Percentiles rank a stretch among this genome's conserved stretches.
Conservation (phyloP, 2,888 invertebrate species). For the Drosophila mimetica region DNA sequence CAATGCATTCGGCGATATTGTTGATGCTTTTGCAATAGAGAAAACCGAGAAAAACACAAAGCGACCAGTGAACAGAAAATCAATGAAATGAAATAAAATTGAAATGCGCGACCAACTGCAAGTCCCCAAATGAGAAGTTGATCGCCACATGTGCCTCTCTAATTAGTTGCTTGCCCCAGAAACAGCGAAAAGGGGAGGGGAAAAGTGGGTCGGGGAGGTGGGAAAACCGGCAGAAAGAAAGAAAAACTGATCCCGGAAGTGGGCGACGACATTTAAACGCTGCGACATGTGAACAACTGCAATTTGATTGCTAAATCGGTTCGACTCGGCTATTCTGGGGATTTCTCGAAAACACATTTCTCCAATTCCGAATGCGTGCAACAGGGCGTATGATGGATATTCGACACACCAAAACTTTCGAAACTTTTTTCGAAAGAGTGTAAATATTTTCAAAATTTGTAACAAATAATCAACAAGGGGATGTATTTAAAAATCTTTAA, state of each 20-base stretch:
- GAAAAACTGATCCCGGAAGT: slow-evolving; percentile 66
- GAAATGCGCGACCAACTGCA: slow-evolving; percentile 71
- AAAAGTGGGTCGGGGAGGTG: background rate
- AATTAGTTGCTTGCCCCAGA: slow-evolving; percentile 59
- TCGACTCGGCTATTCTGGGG: slow-evolving; percentile 24
- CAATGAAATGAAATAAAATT: slow-evolving; percentile 49
- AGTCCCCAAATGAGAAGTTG: slow-evolving; percentile 44
- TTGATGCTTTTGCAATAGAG: slow-evolving; percentile 48
- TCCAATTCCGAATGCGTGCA: slow-evolving; percentile 27
- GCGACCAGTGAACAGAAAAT: slow-evolving; percentile 30
- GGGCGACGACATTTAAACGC: slow-evolving; percentile 66
- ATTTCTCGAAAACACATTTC: slow-evolving; percentile 8
- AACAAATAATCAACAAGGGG: background rate
- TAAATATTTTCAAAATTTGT: background rate
- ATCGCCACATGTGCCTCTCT: slow-evolving; percentile 72
- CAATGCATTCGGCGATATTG: slow-evolving; percentile 31
- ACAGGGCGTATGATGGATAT: slow-evolving; percentile 76
- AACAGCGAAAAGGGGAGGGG: slow-evolving; percentile 2
- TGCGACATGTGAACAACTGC: slow-evolving; percentile 54
- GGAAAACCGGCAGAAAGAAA: slow-evolving; percentile 9
- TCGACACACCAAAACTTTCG: background rate
- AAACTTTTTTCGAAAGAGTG: background rate
- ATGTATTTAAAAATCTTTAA: no score
- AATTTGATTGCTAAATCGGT: slow-evolving; percentile 62
- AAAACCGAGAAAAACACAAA: slow-evolving; percentile 32